Evolutionary conservation across 2,888 invertebrate species (phyloP), one percentile per base, ranked within the genome.

Genomic region (Xylota sylvarum): DNA sequence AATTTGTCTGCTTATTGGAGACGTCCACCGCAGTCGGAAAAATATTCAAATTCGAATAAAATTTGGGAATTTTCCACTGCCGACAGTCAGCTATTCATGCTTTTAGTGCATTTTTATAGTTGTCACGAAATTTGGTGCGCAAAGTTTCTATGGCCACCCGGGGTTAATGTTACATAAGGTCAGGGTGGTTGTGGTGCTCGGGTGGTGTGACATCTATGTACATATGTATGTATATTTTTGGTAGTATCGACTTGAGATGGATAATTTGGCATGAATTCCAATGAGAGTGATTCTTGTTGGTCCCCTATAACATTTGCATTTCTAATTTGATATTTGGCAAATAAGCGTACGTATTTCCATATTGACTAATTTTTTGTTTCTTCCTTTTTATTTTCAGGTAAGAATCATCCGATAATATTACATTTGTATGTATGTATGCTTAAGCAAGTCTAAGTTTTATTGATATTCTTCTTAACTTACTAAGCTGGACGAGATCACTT

Each of bases 161-260:
- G 78, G 78, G 62, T 79, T 69, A 69, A 62, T 79, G 64, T 84
- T 84, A 84, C 84, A 84, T 84, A 84, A 84, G 84, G 74, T 84
- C 79, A 73, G 79, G 77, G 69, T 60, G 69, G 77, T 30, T 43
- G 58, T 17, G 23, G 23, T 23, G 2, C 23, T n/a, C n/a, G n/a
- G 14, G 23, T 35, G 35, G 50, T 35, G 52, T 35, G 37, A 37
- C 37, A 23, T n/a, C n/a, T n/a, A n/a, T n/a, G n/a, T n/a, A 23
- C 23, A 2, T 23, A 23, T n/a, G n/a, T n/a, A 3, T 23, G 7
- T 23, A n/a, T 23, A 37, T 52, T 52, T 37, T 50, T 23, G 50
- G 19, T 37, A 43, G 5, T 7, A 12, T 6, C 17, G 23, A 23
- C 14, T 14, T 35, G 48, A 23, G 48, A n/a, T 46, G n/a, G 10